phyloP scores from a whole-genome alignment of 92 coral and sea anemone genomes.

The Siderastrea radians region DNA sequence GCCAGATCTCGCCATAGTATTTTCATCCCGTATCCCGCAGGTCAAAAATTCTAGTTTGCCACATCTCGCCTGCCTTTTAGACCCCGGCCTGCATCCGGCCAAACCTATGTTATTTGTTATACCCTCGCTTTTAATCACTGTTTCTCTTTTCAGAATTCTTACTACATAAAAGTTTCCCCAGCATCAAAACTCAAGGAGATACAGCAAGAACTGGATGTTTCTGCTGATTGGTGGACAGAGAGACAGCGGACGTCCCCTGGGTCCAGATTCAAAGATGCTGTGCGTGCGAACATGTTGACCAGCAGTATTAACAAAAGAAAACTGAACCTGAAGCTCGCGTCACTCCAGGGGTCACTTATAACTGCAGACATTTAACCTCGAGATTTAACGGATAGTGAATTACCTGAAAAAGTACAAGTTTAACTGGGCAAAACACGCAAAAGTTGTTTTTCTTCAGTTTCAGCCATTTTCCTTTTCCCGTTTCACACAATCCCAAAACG shows the following conservation, averaged over 20 bases:
- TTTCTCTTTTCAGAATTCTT: conserved; percentile 16
- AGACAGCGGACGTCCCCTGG: conserved; percentile 52
- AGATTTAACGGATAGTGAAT: background rate
- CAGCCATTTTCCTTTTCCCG: too few species aligned
- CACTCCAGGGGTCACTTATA: conserved; percentile 20
- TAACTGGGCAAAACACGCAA: too few species aligned
- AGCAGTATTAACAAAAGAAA: conserved; percentile 34
- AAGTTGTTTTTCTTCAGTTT: too few species aligned
- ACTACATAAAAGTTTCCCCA: conserved; percentile 35
- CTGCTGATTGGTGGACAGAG: conserved; percentile 67
- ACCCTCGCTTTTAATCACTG: background rate
- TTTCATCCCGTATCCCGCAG: too few species aligned
- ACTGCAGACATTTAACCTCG: conserved; percentile 12
- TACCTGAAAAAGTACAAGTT: too few species aligned
- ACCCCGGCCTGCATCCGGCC: too few species aligned
- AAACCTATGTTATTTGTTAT: too few species aligned
- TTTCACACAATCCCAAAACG: too few species aligned
- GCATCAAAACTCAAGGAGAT: conserved; percentile 36
- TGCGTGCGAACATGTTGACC: conserved; percentile 38
- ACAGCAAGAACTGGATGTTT: conserved; percentile 35
- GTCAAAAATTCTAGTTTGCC: too few species aligned
- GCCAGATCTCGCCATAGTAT: too few species aligned
- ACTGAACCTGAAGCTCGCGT: conserved; percentile 17
- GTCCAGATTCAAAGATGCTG: conserved; percentile 39
- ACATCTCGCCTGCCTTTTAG: too few species aligned